Base-by-base conservation (phyloP, 1,140 invertebrate genomes). In the Chironomus striatipennis region DNA sequence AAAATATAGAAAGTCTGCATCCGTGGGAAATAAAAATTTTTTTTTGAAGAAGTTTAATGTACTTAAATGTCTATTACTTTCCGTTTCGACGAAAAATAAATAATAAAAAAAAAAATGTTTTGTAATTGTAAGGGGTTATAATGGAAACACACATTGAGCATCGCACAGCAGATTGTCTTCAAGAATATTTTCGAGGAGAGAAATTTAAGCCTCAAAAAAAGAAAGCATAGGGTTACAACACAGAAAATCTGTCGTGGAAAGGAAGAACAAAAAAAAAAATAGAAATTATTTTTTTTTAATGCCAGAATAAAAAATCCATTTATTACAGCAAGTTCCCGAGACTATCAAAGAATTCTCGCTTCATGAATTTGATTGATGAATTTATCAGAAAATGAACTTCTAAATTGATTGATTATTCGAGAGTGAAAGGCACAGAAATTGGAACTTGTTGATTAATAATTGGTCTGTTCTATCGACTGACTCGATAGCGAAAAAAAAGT, bases 1-100 rank as follows among this genome's bases (percentile, higher is more conserved):
- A 34, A 34, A 34, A 34, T 34, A 34, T 20, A 5, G 17, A 21
- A 21, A 70, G 17, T 70, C 17, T 20, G 65, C 20, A 70, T 70
- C 65, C 65, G 65, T 70, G 65, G 65, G 65, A 70, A 70, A 57
- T 57, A 57, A 57, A 57, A 57, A 57, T n/a, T n/a, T 47, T 10
- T 47, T 15, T 57, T 57, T 57, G 12, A 57, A 70, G 65, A 70
- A 20, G 65, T 21, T 70, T 70, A 70, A 70, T 70, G 65, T 70
- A 70, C 65, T 70, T 70, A 70, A 70, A 70, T 70, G 65, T 70
- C 65, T 70, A 70, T 70, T 70, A 70, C 65, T 70, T 70, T 70
- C 65, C 65, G 20, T 70, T 70, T 21, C 65, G 20, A 70, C 17
- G 20, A 21, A 70, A 70, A 70, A 70, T 70, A 70, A 70, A 70